Evolutionary conservation across 2,888 invertebrate species (phyloP), one percentile per base, ranked within the genome.

Genomic region (Agriotes lineatus): DNA sequence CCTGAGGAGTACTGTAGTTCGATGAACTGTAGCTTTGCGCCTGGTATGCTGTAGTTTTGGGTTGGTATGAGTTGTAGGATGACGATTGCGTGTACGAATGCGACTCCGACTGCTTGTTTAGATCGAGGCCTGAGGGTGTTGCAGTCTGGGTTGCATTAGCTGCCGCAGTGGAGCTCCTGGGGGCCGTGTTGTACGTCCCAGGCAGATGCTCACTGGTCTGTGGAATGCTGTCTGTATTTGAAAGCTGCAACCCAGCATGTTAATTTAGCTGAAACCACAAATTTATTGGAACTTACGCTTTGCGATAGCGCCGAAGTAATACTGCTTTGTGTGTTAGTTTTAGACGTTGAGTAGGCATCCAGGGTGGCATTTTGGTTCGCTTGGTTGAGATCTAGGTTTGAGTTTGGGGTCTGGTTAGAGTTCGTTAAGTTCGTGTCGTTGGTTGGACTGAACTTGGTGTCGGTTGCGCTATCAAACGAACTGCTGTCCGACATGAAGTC

Each of bases 401-500:
- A 66, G 64, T 62, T 73, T 42, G 85, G 62, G 18, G 82, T 82
- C 19, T 78, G 82, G 18, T 84, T 81, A 61, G 77, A 74, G 69
- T 76, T 80, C 45, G 78, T 75, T 69, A 78, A 69, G 59, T 74
- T 72, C 4, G 81, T 75, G 20, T 82, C 77, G 69, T 80, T 84
- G 22, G 83, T 76, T 14, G 84, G 78, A 70, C 84, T 83, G 72
- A 85, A 87, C 75, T 87, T 86, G 52, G 83, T 81, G 42, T 84
- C 85, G 39, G 80, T 78, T n/a, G 83, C 82, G 42, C 83, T 82
- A 62, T 86, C 87, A 62, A 85, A 85, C 2, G 86, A 82, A 62
- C 83, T 85, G 10, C 88, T 85, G 72, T 88, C 88, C 56, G 86
- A 86, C 71, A 90, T 89, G 78, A 91, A 90, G 78, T 96, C 96